Percentiles rank a stretch among this genome's conserved stretches.
These are phyloP conservation scores for Busseola fusca DNA, from an alignment of 2,888 invertebrate genomes.

Conservation along the genomic window DNA sequence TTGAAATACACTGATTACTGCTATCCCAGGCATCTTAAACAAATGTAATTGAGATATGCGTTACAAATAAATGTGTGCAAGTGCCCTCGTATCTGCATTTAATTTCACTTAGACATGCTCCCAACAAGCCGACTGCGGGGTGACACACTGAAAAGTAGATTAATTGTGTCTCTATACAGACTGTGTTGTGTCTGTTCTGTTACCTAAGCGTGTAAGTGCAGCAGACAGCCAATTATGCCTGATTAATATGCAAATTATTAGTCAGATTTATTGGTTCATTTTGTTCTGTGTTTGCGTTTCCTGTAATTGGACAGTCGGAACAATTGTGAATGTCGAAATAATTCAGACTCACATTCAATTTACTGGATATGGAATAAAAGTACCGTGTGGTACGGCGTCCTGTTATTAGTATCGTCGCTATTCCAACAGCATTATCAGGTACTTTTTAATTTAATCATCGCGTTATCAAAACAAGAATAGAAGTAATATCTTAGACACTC, in stretches of 20 bases:
- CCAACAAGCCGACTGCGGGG: neutral
- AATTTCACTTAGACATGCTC: conserved; percentile 31
- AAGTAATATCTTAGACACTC: neutral
- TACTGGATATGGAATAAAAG: neutral
- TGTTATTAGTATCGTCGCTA: neutral
- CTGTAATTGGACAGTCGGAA: conserved; percentile 29
- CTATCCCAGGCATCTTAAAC: neutral
- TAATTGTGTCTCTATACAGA: conserved; percentile 30
- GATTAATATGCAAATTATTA: conserved; percentile 41
- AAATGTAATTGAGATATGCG: conserved; percentile 8
- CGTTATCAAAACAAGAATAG: neutral
- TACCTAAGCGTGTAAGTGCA: conserved; percentile 13
- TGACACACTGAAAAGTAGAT: conserved; percentile 44
- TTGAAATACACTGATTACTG: neutral
- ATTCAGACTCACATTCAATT: neutral
- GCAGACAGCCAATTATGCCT: conserved; percentile 29
- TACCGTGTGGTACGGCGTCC: neutral
- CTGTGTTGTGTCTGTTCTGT: conserved; percentile 8
- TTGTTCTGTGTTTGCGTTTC: conserved; percentile 13
- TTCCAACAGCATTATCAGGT: neutral
- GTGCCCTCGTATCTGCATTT: conserved; percentile 25
- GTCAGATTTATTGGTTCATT: conserved; percentile 40
- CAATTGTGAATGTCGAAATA: conserved; percentile 7
- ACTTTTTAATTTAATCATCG: neutral
- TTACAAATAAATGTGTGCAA: conserved; percentile 1